These are phyloP conservation scores for Scelioninae gen. 1 DNA, from an alignment of 2,888 invertebrate species.

Conservation along the genomic window DNA sequence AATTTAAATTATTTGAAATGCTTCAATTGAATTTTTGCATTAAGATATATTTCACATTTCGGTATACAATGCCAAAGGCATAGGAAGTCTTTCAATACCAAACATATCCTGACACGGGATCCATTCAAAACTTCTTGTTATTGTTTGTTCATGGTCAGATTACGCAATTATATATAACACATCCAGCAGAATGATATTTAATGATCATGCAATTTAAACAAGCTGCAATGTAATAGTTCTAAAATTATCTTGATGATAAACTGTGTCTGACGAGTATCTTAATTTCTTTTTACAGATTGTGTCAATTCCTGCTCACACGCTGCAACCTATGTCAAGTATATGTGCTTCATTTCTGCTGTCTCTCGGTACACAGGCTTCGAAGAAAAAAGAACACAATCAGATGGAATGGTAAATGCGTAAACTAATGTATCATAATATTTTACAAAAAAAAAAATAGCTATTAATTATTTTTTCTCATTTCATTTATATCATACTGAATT, in stretches of 20 bases:
- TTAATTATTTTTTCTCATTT: constrained; percentile 15
- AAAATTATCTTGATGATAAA: constrained; percentile 46
- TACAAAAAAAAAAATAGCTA: too few relatives aligned
- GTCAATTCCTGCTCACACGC: constrained; percentile 82
- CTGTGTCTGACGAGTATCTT: background rate
- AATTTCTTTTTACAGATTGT: constrained; percentile 74
- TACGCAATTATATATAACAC: constrained; percentile 33
- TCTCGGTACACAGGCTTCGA: constrained; percentile 72
- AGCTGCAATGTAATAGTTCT: constrained; percentile 14
- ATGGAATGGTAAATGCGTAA: constrained; percentile 19
- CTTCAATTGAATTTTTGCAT: background rate
- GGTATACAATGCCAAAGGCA: constrained; percentile 11
- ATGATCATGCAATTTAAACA: constrained; percentile 14
- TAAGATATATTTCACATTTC: constrained; percentile 8
- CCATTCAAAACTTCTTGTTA: constrained; percentile 44
- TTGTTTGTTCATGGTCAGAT: constrained; percentile 52
- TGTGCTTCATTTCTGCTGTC: constrained; percentile 82
- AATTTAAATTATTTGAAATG: constrained; percentile 18
- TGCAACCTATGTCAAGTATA: constrained; percentile 83
- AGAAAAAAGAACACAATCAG: constrained; percentile 49
- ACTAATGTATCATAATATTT: too few relatives aligned
- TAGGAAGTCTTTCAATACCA: constrained; percentile 11
- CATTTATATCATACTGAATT: constrained; percentile 34
- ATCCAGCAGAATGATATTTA: constrained; percentile 22
- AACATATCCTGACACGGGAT: constrained; percentile 8